Base-by-base conservation (phyloP, 2,888 invertebrate genomes). In the Agriotes lineatus region DNA sequence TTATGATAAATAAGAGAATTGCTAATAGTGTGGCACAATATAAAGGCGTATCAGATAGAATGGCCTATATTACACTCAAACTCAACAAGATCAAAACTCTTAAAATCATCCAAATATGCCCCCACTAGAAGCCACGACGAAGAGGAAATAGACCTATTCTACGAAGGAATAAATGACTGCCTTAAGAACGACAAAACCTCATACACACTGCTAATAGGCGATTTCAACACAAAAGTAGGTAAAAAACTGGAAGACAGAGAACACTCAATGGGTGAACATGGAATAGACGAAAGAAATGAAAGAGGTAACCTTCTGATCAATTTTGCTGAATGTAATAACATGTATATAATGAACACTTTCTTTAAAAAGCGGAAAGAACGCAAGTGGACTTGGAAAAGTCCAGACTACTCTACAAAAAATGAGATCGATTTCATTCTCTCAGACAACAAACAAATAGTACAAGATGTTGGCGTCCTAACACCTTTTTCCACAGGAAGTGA, bases 211-310 rank as follows among this genome's bases (percentile, higher is more conserved):
- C 30, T 30, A 30, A 30, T 30, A 30, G 30, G 30, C 30, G 9
- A 30, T 30, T 30, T 30, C 9, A 30, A 30, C 9, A 9, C 4
- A 30, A 4, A 30, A 9, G 30, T 30, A 9, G 30, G 30, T 30
- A 30, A 30, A 30, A 30, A 30, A 30, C 30, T 30, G 9, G 30
- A 30, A 30, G 30, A 30, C 30, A 30, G 9, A 30, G 30, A 30
- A 30, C 30, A 30, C 30, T 30, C 30, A 30, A 30, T 30, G 30
- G 30, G 30, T 10, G 37, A 37, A 37, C 37, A 37, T 37, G 37
- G 37, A 37, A 37, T 37, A 37, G 37, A 37, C n/a, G 37, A 37
- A 37, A 37, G 37, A 37, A 37, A 37, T 37, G 37, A 37, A 37
- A 37, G 10, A 37, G 37, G 37, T 37, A 12, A 37, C 37, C 37